phyloP scores from a whole-genome alignment of 2,113 vertebrate species.

The Passerina amoena region DNA sequence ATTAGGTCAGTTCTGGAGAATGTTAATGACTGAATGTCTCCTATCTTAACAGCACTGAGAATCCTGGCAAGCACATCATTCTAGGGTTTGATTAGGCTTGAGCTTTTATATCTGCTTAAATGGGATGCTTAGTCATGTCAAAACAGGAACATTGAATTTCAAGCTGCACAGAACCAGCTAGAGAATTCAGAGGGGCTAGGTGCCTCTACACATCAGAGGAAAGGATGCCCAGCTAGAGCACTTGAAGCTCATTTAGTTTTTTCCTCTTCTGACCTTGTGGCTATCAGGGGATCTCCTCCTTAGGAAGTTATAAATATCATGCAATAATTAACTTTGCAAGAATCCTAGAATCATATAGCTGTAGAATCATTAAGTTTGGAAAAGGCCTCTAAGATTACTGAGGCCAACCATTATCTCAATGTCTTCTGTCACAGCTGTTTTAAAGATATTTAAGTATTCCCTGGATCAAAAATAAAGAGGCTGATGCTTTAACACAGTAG shows the following conservation, averaged over 20 bases:
- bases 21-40: neutral
- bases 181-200: neutral
- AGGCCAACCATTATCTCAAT: neutral
- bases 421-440: neutral
- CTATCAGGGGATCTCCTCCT: accelerated
- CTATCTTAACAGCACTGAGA: neutral
- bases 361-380: neutral
- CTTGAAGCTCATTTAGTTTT: neutral
- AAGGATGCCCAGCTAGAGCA: neutral
- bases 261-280: neutral
- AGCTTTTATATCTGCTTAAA: neutral
- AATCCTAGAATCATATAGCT: neutral
- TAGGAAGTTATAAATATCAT: neutral
- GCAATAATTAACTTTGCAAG: neutral
- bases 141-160: neutral
- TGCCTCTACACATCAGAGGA: neutral
- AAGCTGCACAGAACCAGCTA: neutral
- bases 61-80: neutral
- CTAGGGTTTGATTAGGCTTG: neutral
- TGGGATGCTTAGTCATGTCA: neutral
- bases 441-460: neutral
- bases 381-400: neutral
- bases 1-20: neutral
- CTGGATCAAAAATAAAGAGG: neutral
- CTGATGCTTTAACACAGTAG: neutral